A percentile compares a stretch with the other conserved stretches of the same genome.
These are phyloP conservation scores for Anagyrus pseudococci DNA, from an alignment of 2,888 invertebrate genomes.

Conservation along the genomic window DNA sequence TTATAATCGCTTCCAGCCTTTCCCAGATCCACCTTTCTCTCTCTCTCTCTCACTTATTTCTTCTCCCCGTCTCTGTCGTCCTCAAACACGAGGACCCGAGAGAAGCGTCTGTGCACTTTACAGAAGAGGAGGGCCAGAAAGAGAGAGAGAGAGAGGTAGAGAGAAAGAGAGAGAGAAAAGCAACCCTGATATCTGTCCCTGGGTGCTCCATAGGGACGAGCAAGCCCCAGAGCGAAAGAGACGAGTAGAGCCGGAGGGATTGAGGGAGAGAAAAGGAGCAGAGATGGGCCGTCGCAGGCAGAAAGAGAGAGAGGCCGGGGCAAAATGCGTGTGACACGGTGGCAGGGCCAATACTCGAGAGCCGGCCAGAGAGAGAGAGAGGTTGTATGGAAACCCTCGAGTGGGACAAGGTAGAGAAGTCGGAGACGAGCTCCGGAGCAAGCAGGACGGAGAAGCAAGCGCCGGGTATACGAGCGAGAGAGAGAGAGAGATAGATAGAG, in stretches of 20 bases:
- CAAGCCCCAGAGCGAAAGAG: neutral
- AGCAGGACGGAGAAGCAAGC: no score
- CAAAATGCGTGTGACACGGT: conserved; percentile 27
- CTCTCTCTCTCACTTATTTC: neutral
- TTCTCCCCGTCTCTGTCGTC: conserved; percentile 2
- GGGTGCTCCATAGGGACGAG: conserved; percentile 6
- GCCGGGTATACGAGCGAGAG: no score
- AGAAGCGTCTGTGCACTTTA: conserved; percentile 29
- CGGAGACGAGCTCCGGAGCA: neutral
- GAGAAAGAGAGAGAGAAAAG: neutral
- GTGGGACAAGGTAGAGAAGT: neutral
- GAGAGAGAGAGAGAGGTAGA: neutral
- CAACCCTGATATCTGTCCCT: conserved; percentile 35
- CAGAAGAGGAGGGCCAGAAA: conserved; percentile 4
- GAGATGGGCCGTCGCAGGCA: neutral
- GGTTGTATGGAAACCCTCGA: neutral
- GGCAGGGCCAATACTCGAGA: conserved; percentile 35
- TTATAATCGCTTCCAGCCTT: conserved; percentile 27
- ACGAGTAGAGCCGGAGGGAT: no score
- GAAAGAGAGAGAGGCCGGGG: conserved; percentile 6
- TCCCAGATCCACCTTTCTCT: neutral
- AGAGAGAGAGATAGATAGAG: conserved; percentile 12
- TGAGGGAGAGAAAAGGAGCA: no score
- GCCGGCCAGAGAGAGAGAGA: neutral
- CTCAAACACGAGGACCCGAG: conserved; percentile 7